These are phyloP conservation scores for Haliclona indistincta DNA, from an alignment of 37 sponge, comb jelly and placozoan species.

Conservation along the genomic window DNA sequence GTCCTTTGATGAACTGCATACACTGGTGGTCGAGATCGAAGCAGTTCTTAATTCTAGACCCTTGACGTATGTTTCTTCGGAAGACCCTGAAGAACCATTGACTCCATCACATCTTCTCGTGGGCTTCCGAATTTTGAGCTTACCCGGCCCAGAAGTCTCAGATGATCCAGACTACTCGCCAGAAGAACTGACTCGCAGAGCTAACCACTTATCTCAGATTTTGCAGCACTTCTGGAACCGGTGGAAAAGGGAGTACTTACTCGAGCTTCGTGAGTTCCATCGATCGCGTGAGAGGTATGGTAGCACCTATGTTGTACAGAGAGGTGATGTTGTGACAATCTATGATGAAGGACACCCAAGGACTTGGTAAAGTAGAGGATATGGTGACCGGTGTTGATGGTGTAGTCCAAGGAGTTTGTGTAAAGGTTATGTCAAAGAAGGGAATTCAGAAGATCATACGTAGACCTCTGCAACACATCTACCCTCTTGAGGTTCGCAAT, in stretches of 20 bases:
- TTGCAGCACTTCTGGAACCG: conserved; percentile 23
- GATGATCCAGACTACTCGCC: conserved; percentile 14
- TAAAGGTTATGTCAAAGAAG: not conserved
- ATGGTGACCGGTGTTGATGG: conserved; percentile 1
- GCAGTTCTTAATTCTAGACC: conserved; percentile 33
- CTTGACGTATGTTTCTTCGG: conserved; percentile 26
- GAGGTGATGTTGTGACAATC: conserved; percentile 7
- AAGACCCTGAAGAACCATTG: conserved; percentile 18
- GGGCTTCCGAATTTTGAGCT: conserved; percentile 12
- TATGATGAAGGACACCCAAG: conserved; percentile 26
- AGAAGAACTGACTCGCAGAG: not conserved
- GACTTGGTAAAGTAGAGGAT: conserved; percentile 5
- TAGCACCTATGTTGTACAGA: not conserved
- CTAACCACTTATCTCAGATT: not conserved
- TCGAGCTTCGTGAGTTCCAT: conserved; percentile 23
- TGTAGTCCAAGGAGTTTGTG: not conserved
- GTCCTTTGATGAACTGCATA: conserved; percentile 24
- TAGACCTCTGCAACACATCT: conserved; percentile 25
- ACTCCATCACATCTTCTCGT: conserved; percentile 42
- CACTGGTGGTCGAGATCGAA: conserved; percentile 26
- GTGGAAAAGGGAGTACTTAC: conserved; percentile 36
- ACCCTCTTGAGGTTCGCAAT: conserved; percentile 22
- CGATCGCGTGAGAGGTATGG: not conserved
- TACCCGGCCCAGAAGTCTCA: conserved; percentile 12
- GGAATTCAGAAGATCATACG: not conserved